A percentile compares a stretch with the other conserved stretches of the same genome.
phyloP scores from a whole-genome alignment of 2,888 invertebrate species.

The Heteromyza rotundicornis region DNA sequence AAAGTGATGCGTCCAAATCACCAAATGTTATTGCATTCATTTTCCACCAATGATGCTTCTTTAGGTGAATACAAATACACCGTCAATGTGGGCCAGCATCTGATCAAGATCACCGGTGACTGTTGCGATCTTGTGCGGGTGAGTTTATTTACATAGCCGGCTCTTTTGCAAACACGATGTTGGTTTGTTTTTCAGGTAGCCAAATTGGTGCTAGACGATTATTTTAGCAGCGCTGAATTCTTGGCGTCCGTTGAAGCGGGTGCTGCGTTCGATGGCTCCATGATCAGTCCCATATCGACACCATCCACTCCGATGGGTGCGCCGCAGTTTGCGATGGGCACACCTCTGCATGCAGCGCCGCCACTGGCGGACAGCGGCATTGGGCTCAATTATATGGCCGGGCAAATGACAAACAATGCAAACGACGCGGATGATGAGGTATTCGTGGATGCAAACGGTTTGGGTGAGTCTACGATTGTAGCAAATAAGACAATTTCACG shows the following conservation, averaged over 20 bases:
- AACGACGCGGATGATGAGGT: slow-evolving; percentile 61
- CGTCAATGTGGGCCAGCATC: slow-evolving; percentile 81
- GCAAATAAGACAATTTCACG: slow-evolving; percentile 6
- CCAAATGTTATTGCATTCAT: slow-evolving; percentile 73
- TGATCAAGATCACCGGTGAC: slow-evolving; percentile 84
- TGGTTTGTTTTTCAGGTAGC: slow-evolving; percentile 69
- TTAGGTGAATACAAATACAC: slow-evolving; percentile 89
- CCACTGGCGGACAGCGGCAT: slow-evolving; percentile 61
- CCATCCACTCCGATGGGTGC: slow-evolving; percentile 58
- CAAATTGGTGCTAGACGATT: slow-evolving; percentile 86
- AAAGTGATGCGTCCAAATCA: slow-evolving; percentile 59
- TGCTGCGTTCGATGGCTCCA: slow-evolving; percentile 58
- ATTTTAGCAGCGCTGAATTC: slow-evolving; percentile 68
- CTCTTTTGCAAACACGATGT: too few relatives aligned
- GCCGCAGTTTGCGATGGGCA: slow-evolving; percentile 52
- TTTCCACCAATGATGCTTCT: slow-evolving; percentile 83
- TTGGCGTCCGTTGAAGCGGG: slow-evolving; percentile 62
- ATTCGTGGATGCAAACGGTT: slow-evolving; percentile 53
- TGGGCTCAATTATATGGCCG: slow-evolving; percentile 59
- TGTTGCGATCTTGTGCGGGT: slow-evolving; percentile 86
- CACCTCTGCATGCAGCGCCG: slow-evolving; percentile 43
- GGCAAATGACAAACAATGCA: slow-evolving; percentile 40
- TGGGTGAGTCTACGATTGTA: slow-evolving; percentile 23
- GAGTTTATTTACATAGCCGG: slow-evolving; percentile 50
- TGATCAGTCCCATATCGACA: slow-evolving; percentile 58